Base-by-base conservation (phyloP, 1,140 invertebrate species). In the Drosophila guanche region DNA sequence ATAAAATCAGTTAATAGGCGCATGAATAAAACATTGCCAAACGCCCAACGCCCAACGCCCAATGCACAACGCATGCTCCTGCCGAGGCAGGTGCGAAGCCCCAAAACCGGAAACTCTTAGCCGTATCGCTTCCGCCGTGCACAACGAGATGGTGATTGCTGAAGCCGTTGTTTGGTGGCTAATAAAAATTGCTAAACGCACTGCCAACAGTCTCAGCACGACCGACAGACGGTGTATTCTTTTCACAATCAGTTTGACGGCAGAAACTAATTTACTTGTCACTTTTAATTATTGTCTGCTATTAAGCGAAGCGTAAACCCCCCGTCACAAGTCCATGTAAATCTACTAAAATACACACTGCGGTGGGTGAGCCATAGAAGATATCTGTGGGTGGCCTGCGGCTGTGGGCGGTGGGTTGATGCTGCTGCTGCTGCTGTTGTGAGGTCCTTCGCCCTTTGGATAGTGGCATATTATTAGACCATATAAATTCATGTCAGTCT, bases 401-500 rank as follows among this genome's bases (percentile, higher is more conserved):
- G 27, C 27, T 33, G 3, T 8, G 29, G 29, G 8, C 8, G 29
- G 29, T 8, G 8, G 29, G 14, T 5, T 14, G 23, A 48, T 29
- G 62, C 40, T 66, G 62, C 53, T 61, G 29, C 12, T 27, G 41
- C 8, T 59, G 25, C 4, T 41, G 40, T 4, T 14, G 27, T 7
- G 27, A 12, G 10, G 33, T 37, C 33, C 14, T 58, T 23, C 5
- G 37, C 45, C 66, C 40, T 37, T 10, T 25, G 51, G 58, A 78
- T 57, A 46, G 61, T 65, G 83, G 83, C 83, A 75, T 88, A 86
- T 81, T 88, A 86, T 86, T 86, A 77, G 83, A 61, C 70, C 78
- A 83, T 86, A 88, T 88, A 89, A 88, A 88, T 88, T 88, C 84
- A 83, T 84, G 83, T 88, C 83, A 72, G 83, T 72, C 67, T 79